phyloP scores from a whole-genome alignment of 2,888 invertebrate species.

The Sarcophaga caerulescens region DNA sequence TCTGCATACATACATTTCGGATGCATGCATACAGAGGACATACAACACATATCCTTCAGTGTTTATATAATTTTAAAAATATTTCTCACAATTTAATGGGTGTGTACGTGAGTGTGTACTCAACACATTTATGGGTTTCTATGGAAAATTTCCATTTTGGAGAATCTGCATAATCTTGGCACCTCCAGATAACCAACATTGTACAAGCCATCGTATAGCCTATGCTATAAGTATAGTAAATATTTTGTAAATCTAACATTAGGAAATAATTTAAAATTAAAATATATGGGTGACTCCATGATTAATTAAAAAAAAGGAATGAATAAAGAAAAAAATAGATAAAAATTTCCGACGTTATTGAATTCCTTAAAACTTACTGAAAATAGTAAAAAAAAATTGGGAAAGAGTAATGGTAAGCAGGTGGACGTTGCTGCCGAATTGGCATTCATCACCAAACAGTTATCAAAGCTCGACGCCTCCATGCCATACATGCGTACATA shows the following conservation, averaged over 20 bases:
- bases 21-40: too few species aligned
- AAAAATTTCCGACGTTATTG: too few species aligned
- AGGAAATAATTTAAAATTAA: background rate
- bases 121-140: background rate
- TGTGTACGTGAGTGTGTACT: background rate
- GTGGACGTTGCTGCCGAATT: too few species aligned
- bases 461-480: too few species aligned
- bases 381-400: too few species aligned
- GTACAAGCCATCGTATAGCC: background rate
- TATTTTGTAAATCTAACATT: slow-evolving; percentile 2
- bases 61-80: too few species aligned
- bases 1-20: background rate
- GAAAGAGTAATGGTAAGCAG: too few species aligned
- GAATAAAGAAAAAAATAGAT: too few species aligned
- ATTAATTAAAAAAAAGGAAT: background rate
- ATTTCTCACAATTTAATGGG: background rate
- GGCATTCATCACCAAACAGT: too few species aligned
- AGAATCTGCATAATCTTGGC: slow-evolving; percentile 4
- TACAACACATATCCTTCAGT: too few species aligned
- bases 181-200: background rate
- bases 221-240: background rate
- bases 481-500: too few species aligned
- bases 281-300: slow-evolving; percentile 13
- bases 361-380: too few species aligned
- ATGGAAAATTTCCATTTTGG: background rate